Evolutionary conservation across 2,888 invertebrate genomes (phyloP).

Genomic region (Liopterus haemorrhoidalis): DNA sequence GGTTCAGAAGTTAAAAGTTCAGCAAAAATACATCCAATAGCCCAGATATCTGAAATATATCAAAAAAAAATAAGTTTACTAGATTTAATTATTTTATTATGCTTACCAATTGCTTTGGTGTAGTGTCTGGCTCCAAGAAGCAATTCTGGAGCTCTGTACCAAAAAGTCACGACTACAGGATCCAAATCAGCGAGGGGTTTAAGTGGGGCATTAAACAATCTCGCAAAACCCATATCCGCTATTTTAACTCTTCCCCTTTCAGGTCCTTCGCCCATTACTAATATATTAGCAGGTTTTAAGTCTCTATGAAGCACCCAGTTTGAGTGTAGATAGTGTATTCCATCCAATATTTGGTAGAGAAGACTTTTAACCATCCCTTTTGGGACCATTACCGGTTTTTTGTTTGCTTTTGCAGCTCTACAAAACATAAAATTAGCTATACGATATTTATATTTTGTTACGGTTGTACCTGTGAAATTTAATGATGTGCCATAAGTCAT

Average conservation of each 20-base stretch:
- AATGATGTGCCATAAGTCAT: constrained; percentile 99
- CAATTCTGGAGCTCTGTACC: constrained; percentile 97
- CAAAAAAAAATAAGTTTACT: constrained; percentile 1
- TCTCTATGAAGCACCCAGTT: constrained; percentile 99
- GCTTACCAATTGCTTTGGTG: constrained; percentile 88
- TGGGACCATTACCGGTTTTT: constrained; percentile 92
- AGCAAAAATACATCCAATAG: constrained; percentile 98
- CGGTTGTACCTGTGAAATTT: too few species aligned
- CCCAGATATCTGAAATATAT: constrained; percentile 82
- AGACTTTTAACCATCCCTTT: constrained; percentile 97
- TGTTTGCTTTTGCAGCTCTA: constrained; percentile 93
- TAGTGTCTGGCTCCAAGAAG: constrained; percentile 93
- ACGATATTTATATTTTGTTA: too few species aligned
- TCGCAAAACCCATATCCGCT: constrained; percentile 99
- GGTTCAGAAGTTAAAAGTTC: constrained; percentile 98
- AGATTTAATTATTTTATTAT: not conserved
- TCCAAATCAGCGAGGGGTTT: constrained; percentile 97
- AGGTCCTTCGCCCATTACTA: constrained; percentile 98
- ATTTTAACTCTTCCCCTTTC: constrained; percentile 96
- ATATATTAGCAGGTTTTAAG: constrained; percentile 97
- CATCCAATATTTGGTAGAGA: constrained; percentile 95
- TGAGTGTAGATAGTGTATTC: constrained; percentile 96
- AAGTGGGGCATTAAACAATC: constrained; percentile 94
- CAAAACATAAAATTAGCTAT: too few species aligned
- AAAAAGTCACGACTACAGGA: constrained; percentile 99